Evolutionary conservation across 2,113 vertebrate genomes (phyloP).

Genomic region (Neogale vison): DNA sequence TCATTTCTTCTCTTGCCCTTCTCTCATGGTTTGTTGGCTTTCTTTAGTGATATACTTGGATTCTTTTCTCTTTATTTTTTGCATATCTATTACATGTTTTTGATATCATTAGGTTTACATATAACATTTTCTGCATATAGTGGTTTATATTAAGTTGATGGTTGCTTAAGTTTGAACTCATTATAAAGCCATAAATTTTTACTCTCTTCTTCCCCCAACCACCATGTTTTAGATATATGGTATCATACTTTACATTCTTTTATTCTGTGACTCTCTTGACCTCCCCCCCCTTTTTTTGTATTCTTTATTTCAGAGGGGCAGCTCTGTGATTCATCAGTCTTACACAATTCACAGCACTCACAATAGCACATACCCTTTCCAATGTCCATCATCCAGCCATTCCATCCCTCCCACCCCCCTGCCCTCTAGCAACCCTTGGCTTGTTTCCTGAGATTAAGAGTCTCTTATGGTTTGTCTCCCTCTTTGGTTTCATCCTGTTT

Average conservation of each 20-base stretch:
- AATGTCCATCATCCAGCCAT: no score
- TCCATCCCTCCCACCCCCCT: no score
- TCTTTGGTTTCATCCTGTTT: no score
- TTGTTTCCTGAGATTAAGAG: no score
- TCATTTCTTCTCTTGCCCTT: neutral
- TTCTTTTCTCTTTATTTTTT: neutral
- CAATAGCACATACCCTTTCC: no score
- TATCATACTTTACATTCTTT: neutral
- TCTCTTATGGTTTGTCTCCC: no score
- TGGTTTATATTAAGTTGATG: neutral
- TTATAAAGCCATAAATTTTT: neutral
- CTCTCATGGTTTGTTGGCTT: neutral
- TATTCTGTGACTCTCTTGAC: neutral
- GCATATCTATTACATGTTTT: neutral
- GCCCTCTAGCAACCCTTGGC: no score
- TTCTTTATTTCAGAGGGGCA: no score
- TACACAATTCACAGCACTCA: no score
- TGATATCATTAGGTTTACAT: neutral
- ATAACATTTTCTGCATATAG: neutral
- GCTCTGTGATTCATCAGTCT: no score
- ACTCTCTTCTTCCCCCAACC: neutral
- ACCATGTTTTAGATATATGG: neutral
- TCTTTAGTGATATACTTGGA: neutral
- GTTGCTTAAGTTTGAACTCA: neutral
- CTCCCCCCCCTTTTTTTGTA: fast-evolving